These are phyloP conservation scores for Drosophila guanche DNA, from an alignment of 1,140 invertebrate species.

Conservation along the genomic window DNA sequence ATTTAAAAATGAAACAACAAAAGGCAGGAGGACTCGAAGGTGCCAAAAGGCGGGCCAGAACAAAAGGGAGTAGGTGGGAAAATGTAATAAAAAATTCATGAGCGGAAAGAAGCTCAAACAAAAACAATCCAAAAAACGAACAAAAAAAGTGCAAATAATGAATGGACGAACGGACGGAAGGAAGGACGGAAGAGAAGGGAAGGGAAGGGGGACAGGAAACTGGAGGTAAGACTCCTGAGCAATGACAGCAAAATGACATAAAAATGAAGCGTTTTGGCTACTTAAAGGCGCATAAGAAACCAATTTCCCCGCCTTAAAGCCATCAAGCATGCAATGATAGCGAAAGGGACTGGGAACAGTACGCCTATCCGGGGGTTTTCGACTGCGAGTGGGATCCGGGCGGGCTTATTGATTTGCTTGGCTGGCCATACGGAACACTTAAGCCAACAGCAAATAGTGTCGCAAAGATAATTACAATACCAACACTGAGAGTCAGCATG, in stretches of 20 bases:
- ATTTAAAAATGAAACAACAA: constrained; percentile 79
- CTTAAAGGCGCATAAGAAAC: constrained; percentile 79
- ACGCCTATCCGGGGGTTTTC: background rate
- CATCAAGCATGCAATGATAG: constrained; percentile 65
- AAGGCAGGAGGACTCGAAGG: constrained; percentile 17
- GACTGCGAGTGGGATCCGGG: constrained; percentile 26
- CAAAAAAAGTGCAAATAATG: constrained; percentile 69
- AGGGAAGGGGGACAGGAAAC: constrained; percentile 28
- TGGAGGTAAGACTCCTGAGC: constrained; percentile 16
- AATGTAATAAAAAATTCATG: constrained; percentile 81
- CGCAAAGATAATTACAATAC: constrained; percentile 79
- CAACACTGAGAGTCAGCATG: constrained; percentile 52
- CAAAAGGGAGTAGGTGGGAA: constrained; percentile 41
- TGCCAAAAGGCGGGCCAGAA: constrained; percentile 3
- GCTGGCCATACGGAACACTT: constrained; percentile 60
- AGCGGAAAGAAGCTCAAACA: constrained; percentile 64
- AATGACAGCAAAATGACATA: constrained; percentile 73
- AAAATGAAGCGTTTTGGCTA: constrained; percentile 80
- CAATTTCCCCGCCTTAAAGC: constrained; percentile 69
- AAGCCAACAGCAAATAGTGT: constrained; percentile 78
- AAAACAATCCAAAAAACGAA: constrained; percentile 41
- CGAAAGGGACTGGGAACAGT: constrained; percentile 6
- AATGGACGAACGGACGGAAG: constrained; percentile 66
- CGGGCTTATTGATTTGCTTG: constrained; percentile 64
- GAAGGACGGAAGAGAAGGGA: constrained; percentile 48